Evolutionary conservation across 1,140 invertebrate genomes (phyloP).

Genomic region (Mylabris phalerata): DNA sequence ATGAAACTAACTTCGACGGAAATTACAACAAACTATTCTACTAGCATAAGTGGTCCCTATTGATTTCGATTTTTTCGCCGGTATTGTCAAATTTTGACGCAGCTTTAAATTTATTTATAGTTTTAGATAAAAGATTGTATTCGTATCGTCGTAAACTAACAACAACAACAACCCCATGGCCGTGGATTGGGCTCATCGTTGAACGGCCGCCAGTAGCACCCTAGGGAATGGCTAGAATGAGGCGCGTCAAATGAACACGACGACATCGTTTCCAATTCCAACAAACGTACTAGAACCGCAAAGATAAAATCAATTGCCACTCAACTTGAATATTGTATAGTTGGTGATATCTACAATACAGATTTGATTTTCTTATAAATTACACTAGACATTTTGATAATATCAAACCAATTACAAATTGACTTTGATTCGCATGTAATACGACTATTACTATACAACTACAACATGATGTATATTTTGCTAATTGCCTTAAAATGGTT

Average conservation of each 20-base stretch:
- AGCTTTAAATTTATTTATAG: too few species aligned
- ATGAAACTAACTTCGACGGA: too few species aligned
- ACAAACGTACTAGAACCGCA: constrained; percentile 19
- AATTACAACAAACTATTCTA: too few species aligned
- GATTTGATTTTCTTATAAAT: constrained; percentile 18
- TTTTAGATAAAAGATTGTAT: too few species aligned
- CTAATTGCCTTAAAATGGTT: constrained; percentile 12
- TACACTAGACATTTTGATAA: neutral
- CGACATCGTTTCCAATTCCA: constrained; percentile 21
- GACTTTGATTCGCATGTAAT: constrained; percentile 8
- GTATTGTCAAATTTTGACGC: too few species aligned
- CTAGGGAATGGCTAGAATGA: constrained; percentile 16
- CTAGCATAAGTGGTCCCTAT: too few species aligned
- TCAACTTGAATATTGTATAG: constrained; percentile 8
- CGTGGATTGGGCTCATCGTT: too few species aligned
- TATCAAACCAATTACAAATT: neutral
- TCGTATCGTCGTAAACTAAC: too few species aligned
- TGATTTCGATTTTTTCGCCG: too few species aligned
- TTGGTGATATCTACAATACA: constrained; percentile 1
- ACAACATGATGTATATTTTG: neutral
- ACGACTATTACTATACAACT: constrained; percentile 1
- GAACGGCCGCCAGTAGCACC: constrained; percentile 1
- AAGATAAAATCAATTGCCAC: constrained; percentile 26
- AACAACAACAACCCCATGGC: too few species aligned
- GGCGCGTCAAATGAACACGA: constrained; percentile 22